Evolutionary conservation across 1,140 invertebrate genomes (phyloP).

Genomic region (Heliothis virescens): DNA sequence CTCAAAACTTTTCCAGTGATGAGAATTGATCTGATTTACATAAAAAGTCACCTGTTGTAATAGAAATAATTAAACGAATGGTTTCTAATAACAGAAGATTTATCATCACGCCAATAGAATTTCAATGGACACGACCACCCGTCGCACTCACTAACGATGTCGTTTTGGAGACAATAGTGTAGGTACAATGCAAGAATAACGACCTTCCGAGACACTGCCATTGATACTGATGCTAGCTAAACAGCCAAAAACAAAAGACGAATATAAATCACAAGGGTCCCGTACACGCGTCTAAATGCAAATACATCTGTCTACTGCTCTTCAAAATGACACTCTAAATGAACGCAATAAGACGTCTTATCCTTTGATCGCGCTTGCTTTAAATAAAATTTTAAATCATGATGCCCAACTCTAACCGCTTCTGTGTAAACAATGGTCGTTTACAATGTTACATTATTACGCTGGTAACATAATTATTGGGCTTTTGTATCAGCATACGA

Average conservation of each 20-base stretch:
- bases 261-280: conserved; percentile 80
- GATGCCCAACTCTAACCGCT: conserved; percentile 62
- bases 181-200: conserved; percentile 83
- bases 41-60: conserved; percentile 63
- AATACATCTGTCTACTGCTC: conserved; percentile 53
- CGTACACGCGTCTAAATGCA: conserved; percentile 69
- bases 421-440: conserved; percentile 77
- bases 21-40: conserved; percentile 57
- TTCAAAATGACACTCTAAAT: conserved; percentile 45
- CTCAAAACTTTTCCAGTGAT: not conserved
- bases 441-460: conserved; percentile 77
- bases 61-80: conserved; percentile 71
- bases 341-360: conserved; percentile 50
- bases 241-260: conserved; percentile 83
- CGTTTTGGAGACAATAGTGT: conserved; percentile 79
- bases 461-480: conserved; percentile 81
- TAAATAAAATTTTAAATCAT: conserved; percentile 36
- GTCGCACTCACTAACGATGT: conserved; percentile 83
- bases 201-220: conserved; percentile 77
- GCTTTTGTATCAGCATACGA: conserved; percentile 68
- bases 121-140: conserved; percentile 82
- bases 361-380: not conserved
- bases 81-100: conserved; percentile 73
- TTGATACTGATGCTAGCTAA: conserved; percentile 80
- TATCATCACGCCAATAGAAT: conserved; percentile 81